phyloP scores from a whole-genome alignment of 2,113 vertebrate species.

The Noturus placidus region DNA sequence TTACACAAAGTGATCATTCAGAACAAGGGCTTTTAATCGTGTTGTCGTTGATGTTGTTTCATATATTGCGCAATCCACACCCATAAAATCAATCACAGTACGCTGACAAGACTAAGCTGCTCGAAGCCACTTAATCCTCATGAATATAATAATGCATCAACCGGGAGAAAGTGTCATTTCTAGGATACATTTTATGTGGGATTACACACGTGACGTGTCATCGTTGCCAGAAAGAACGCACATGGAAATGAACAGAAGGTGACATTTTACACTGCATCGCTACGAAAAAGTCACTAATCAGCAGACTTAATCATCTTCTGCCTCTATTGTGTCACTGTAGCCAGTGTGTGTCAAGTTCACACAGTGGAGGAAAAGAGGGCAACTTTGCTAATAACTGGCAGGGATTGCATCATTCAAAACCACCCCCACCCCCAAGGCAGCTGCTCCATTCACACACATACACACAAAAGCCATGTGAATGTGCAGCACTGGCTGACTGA shows the following conservation, averaged over 20 bases:
- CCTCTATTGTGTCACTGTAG: constrained; percentile 46
- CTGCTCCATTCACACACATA: constrained; percentile 50
- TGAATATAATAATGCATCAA: not conserved
- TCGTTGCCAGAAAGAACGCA: constrained; percentile 3
- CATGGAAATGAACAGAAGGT: constrained; percentile 36
- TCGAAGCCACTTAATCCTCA: not conserved
- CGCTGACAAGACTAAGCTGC: not conserved
- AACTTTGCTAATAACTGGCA: constrained; percentile 58
- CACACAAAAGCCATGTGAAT: constrained; percentile 45
- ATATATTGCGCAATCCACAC: not conserved
- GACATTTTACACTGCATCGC: constrained; percentile 39
- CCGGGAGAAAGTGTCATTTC: constrained; percentile 41
- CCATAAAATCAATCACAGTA: not conserved
- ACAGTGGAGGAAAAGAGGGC: constrained; percentile 48
- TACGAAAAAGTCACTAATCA: constrained; percentile 45
- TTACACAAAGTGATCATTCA: not conserved
- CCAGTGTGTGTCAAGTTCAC: constrained; percentile 53
- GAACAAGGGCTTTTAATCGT: not conserved
- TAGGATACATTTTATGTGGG: not conserved
- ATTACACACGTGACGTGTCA: constrained; percentile 5
- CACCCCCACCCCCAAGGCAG: constrained; percentile 48
- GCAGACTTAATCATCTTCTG: constrained; percentile 38
- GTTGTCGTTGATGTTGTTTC: not conserved
- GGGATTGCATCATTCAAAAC: constrained; percentile 61
- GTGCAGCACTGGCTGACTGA: constrained; percentile 30